These are phyloP conservation scores for Parapristionchus giblindavisi DNA, from an alignment of 2,888 invertebrate genomes.

Conservation along the genomic window DNA sequence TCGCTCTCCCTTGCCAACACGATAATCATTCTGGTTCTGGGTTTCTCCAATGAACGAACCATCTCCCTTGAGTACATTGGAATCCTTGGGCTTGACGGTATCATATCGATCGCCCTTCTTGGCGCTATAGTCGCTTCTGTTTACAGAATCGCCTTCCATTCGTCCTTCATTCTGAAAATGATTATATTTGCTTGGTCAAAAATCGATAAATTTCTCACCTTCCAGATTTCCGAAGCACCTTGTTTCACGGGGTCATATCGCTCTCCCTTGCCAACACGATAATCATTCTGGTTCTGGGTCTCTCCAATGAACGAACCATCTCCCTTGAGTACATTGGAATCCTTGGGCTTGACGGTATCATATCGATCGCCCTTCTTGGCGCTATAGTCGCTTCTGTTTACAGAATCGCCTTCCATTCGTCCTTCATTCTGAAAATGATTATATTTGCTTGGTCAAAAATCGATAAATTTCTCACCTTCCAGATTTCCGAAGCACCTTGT, in stretches of 20 bases:
- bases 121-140: conserved; percentile 18
- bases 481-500: conserved; percentile 34
- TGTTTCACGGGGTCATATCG: conserved; percentile 40
- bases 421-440: conserved; percentile 25
- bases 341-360: conserved; percentile 45
- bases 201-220: conserved; percentile 2
- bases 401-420: conserved; percentile 39
- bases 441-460: too few relatives aligned
- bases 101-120: conserved; percentile 33
- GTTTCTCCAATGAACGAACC: conserved; percentile 40
- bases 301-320: conserved; percentile 39
- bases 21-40: conserved; percentile 12
- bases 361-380: conserved; percentile 49
- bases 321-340: conserved; percentile 24
- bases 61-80: conserved; percentile 30
- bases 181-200: not conserved
- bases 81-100: conserved; percentile 24
- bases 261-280: conserved; percentile 39
- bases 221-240: conserved; percentile 39
- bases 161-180: not conserved
- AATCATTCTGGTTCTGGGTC: conserved; percentile 44
- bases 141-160: conserved; percentile 29
- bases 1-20: conserved; percentile 26
- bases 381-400: conserved; percentile 38
- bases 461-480: conserved; percentile 48